Conservation (phyloP, 2,113 vertebrate genomes). For the Micromys minutus region DNA sequence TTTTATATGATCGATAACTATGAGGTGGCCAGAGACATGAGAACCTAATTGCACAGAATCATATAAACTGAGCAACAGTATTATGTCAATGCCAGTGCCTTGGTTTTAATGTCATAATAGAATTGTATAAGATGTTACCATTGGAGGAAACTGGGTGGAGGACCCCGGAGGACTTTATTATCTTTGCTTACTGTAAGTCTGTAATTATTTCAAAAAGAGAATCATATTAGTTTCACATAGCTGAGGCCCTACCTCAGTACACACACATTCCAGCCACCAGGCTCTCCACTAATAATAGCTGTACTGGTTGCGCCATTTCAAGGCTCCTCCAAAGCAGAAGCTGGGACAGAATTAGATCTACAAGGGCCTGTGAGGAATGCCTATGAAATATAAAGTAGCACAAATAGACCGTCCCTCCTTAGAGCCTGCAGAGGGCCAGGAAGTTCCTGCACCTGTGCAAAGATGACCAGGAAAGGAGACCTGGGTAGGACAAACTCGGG, state of each 20-base stretch:
- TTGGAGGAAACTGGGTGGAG: not conserved
- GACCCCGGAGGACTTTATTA: not conserved
- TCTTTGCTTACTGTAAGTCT: constrained; percentile 7
- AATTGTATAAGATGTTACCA: constrained; percentile 11
- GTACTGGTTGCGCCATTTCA: not conserved
- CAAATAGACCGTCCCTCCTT: not conserved
- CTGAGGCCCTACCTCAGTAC: not conserved
- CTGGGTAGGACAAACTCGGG: not conserved
- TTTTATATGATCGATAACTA: constrained; percentile 32
- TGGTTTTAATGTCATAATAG: not conserved
- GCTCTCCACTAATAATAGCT: not conserved
- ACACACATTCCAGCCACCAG: not conserved
- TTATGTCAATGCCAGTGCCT: constrained; percentile 33
- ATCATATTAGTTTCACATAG: not conserved
- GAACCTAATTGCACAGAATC: constrained; percentile 11
- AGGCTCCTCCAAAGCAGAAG: constrained; percentile 1
- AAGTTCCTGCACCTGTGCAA: not conserved
- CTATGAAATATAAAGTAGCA: not conserved
- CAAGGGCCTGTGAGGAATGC: not conserved
- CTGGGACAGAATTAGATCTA: constrained; percentile 7
- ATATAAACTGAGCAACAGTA: constrained; percentile 12
- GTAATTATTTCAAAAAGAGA: not conserved
- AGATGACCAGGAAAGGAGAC: not conserved
- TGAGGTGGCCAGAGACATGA: constrained; percentile 41
- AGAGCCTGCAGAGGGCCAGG: not conserved